Evolutionary conservation across 64 coral and sea anemone species (phyloP).

Genomic region (Hydrozoanthus tunicans): DNA sequence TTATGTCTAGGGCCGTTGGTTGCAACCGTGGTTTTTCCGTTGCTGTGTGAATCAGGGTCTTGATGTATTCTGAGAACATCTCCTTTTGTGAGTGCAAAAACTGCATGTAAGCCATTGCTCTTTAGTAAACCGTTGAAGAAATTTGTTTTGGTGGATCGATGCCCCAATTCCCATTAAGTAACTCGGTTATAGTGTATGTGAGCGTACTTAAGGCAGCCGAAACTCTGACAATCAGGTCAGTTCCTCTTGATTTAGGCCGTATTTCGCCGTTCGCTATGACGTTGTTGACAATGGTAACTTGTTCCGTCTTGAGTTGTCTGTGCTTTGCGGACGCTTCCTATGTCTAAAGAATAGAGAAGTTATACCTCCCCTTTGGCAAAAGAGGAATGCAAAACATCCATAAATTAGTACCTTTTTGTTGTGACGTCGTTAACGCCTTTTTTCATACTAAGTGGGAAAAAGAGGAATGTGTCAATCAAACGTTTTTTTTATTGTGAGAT

Average conservation of each 20-base stretch:
- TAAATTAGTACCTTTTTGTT: too few relatives aligned
- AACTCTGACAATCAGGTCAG: constrained; percentile 37
- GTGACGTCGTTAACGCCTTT: too few relatives aligned
- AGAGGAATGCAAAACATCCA: too few relatives aligned
- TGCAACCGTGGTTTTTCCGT: background rate
- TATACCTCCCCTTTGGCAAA: too few relatives aligned
- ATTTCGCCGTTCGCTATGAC: constrained; percentile 46
- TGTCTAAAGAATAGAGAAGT: background rate
- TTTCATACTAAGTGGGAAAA: too few relatives aligned
- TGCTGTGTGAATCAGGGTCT: too few relatives aligned
- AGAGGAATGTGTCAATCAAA: too few relatives aligned
- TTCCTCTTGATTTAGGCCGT: constrained; percentile 44
- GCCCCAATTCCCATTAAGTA: background rate
- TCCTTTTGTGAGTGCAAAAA: constrained; percentile 31
- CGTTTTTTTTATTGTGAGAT: too few relatives aligned
- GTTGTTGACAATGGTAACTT: constrained; percentile 44
- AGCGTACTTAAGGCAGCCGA: background rate
- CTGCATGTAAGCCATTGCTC: background rate
- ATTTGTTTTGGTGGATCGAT: constrained; percentile 13
- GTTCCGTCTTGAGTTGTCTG: constrained; percentile 9
- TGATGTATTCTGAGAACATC: constrained; percentile 28
- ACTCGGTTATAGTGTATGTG: background rate
- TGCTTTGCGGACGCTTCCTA: background rate
- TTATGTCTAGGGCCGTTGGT: constrained; percentile 4
- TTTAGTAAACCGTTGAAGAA: background rate